phyloP scores from a whole-genome alignment of 2,888 invertebrate species.

The Nipponacmea schrenckii region DNA sequence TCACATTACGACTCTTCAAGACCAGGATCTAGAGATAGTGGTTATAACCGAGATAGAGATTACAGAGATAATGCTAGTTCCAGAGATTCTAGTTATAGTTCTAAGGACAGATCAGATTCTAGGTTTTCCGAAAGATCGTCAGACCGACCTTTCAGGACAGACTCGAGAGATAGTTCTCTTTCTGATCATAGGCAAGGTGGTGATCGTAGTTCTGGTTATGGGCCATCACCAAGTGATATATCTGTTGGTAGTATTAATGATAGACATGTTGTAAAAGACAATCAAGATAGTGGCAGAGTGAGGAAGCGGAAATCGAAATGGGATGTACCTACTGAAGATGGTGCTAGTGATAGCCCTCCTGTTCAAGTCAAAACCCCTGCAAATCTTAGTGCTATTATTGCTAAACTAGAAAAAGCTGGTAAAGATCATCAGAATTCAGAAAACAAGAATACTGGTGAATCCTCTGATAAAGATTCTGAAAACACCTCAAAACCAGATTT shows the following conservation, averaged over 20 bases:
- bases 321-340: slow-evolving; percentile 36
- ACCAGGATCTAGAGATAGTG: neutral
- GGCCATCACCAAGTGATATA: slow-evolving; percentile 6
- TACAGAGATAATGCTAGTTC: neutral
- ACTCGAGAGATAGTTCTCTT: neutral
- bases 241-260: slow-evolving; percentile 10
- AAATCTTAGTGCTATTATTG: slow-evolving; percentile 3
- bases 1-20: neutral
- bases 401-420: slow-evolving; percentile 16
- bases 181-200: slow-evolving; percentile 7
- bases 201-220: slow-evolving; percentile 10
- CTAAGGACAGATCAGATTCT: slow-evolving; percentile 4
- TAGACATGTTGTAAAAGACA: slow-evolving; percentile 12
- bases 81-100: neutral
- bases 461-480: slow-evolving; percentile 1
- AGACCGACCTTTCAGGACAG: slow-evolving; percentile 1
- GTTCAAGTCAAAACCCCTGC: slow-evolving; percentile 7
- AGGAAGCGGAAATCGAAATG: slow-evolving; percentile 49
- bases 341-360: slow-evolving; percentile 2
- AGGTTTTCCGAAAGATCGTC: neutral
- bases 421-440: slow-evolving; percentile 18
- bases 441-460: neutral
- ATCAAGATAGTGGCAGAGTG: slow-evolving; percentile 13
- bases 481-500: neutral
- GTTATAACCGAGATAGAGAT: neutral